phyloP scores from a whole-genome alignment of 1,140 invertebrate genomes.

The Drosophila burlai region DNA sequence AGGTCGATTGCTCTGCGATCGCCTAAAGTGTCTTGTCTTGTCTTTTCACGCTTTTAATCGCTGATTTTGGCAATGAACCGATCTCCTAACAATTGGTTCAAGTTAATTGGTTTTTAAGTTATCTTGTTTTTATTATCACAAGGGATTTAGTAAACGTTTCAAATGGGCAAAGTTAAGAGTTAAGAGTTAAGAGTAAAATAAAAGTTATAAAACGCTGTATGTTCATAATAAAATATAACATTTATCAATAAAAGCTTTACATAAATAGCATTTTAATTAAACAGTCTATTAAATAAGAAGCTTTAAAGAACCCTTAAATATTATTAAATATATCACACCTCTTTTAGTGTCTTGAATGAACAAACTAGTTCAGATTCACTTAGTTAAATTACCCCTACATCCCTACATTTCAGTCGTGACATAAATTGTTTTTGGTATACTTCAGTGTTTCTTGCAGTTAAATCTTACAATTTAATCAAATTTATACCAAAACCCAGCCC shows the following conservation, averaged over 20 bases:
- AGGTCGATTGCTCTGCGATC: slow-evolving; percentile 39
- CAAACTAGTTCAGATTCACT: too few species aligned
- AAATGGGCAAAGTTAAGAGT: background rate
- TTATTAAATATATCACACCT: background rate
- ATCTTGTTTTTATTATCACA: slow-evolving; percentile 7
- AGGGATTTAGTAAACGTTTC: background rate
- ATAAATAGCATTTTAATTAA: background rate
- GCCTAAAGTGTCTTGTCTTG: slow-evolving; percentile 11
- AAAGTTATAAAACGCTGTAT: background rate
- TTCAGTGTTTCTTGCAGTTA: background rate
- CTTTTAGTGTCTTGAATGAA: background rate
- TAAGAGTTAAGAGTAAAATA: background rate
- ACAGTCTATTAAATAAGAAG: background rate
- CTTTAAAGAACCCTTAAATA: background rate
- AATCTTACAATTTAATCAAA: slow-evolving; percentile 14
- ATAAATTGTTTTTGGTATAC: background rate
- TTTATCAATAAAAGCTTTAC: background rate
- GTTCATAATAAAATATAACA: background rate
- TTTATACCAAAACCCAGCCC: background rate
- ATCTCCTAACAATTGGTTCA: slow-evolving; percentile 11
- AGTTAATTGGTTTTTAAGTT: slow-evolving; percentile 10
- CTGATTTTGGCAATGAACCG: slow-evolving; percentile 10
- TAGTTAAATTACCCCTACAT: background rate
- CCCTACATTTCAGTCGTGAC: background rate
- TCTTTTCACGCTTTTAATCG: slow-evolving; percentile 6